Evolutionary conservation across 2,888 invertebrate genomes (phyloP).

Genomic region (Pelosia muscerda): DNA sequence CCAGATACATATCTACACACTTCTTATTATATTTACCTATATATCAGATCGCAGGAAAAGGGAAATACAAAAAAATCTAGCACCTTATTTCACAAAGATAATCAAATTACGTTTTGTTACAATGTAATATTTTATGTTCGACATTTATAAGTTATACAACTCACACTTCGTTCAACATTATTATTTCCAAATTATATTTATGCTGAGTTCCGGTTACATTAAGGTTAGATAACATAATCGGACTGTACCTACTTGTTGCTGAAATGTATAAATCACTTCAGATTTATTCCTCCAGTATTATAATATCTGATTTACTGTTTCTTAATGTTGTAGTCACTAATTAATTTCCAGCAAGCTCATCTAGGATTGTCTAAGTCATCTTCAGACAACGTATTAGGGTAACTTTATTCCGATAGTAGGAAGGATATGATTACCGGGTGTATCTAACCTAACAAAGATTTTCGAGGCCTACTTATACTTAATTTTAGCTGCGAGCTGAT

Average conservation of each 20-base stretch:
- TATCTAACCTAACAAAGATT: background rate
- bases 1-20: too few relatives aligned
- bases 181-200: conserved; percentile 3
- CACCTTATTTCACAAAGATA: conserved; percentile 1
- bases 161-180: background rate
- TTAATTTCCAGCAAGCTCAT: background rate
- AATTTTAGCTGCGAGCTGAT: too few relatives aligned
- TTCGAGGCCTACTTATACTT: too few relatives aligned
- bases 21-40: background rate
- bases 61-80: background rate
- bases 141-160: conserved; percentile 4
- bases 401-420: background rate
- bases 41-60: too few relatives aligned
- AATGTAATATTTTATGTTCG: background rate
- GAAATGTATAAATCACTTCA: background rate
- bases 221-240: background rate
- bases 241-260: background rate
- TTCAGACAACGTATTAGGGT: background rate
- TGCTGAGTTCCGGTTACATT: background rate
- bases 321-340: background rate
- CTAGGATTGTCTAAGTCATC: background rate
- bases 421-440: background rate
- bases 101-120: background rate
- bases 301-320: conserved; percentile 4
- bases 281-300: background rate